Evolutionary conservation across 2,888 invertebrate species (phyloP).

Genomic region (Megaustenia siamemsis): DNA sequence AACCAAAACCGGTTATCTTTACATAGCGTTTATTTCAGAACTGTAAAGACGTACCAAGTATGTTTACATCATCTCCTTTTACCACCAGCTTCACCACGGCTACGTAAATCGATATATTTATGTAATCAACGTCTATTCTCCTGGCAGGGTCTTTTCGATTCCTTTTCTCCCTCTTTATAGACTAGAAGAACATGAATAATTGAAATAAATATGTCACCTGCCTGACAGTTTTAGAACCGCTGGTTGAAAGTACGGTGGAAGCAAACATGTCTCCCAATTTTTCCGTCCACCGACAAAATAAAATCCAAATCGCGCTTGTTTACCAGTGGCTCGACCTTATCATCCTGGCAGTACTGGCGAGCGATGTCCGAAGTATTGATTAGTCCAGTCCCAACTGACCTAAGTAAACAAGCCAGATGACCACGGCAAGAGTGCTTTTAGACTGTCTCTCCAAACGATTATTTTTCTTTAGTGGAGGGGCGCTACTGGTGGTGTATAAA

Average conservation of each 20-base stretch:
- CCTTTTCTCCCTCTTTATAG: too few species aligned
- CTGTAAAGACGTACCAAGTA: too few species aligned
- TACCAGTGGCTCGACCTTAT: background rate
- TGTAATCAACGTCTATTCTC: too few species aligned
- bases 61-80: too few species aligned
- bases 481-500: background rate
- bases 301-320: constrained; percentile 1
- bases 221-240: too few species aligned
- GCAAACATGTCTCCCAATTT: background rate
- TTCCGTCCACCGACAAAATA: background rate
- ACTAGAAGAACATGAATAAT: too few species aligned
- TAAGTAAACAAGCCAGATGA: constrained; percentile 41
- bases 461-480: constrained; percentile 13
- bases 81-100: too few species aligned
- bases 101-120: too few species aligned
- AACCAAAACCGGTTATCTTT: too few species aligned
- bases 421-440: background rate
- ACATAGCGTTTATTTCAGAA: too few species aligned
- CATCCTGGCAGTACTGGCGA: background rate
- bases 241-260: background rate
- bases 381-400: constrained; percentile 23
- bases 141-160: too few species aligned
- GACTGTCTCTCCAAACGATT: background rate
- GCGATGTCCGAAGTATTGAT: constrained; percentile 26
- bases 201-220: too few species aligned